phyloP scores from a whole-genome alignment of 2,113 vertebrate species.

The Hystrix brachyura region DNA sequence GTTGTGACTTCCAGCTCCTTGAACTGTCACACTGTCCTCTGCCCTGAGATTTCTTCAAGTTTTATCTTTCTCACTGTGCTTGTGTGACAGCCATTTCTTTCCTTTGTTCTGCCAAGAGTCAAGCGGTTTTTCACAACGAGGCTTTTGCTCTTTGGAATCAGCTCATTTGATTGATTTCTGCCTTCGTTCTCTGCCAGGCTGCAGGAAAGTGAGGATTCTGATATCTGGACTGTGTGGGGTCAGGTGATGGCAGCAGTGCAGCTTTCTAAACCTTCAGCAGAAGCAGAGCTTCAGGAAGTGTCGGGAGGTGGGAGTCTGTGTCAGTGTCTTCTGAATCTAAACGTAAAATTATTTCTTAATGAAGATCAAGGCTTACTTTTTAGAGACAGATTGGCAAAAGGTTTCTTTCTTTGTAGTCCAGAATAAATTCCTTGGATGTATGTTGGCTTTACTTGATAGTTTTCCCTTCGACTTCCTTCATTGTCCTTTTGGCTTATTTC shows the following conservation, averaged over 20 bases:
- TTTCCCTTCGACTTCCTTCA: neutral
- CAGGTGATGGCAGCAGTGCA: neutral
- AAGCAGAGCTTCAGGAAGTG: slow-evolving; percentile 14
- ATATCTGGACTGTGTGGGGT: neutral
- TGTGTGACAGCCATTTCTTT: neutral
- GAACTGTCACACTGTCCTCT: neutral
- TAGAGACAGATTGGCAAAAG: neutral
- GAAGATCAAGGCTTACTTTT: neutral
- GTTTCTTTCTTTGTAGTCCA: neutral
- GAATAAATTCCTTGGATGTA: neutral
- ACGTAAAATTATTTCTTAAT: slow-evolving; percentile 35
- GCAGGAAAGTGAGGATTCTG: neutral
- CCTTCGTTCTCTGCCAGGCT: neutral
- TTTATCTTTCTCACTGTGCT: neutral
- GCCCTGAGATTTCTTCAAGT: neutral
- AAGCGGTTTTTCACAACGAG: slow-evolving; percentile 22
- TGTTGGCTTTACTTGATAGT: neutral
- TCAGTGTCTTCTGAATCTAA: neutral
- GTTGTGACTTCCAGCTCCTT: neutral
- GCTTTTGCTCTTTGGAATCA: neutral
- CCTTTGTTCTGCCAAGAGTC: neutral
- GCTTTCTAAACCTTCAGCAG: slow-evolving; percentile 29
- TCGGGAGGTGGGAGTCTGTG: neutral
- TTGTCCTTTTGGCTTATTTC: neutral
- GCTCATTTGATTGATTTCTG: slow-evolving; percentile 23